Percentiles rank a stretch among this genome's conserved stretches.
These are phyloP conservation scores for Sebastes hopkinsi DNA, from an alignment of 2,797 vertebrate genomes.

Conservation along the genomic window DNA sequence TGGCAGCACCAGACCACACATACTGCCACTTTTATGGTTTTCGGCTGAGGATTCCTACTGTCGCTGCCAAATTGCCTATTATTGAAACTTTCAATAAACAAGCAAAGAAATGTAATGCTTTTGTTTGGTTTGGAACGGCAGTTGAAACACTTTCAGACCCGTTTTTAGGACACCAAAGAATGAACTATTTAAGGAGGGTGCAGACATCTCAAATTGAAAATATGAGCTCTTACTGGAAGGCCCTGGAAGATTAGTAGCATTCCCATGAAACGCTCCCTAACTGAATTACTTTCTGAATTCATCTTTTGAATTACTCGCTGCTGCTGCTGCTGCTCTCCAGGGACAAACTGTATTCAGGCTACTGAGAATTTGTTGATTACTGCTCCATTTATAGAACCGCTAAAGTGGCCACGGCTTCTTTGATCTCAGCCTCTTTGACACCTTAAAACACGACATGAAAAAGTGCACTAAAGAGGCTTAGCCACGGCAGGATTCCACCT, in stretches of 20 bases:
- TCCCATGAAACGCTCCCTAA: constrained; percentile 49
- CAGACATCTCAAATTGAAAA: constrained; percentile 61
- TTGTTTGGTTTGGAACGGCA: constrained; percentile 65
- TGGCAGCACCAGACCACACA: constrained; percentile 90
- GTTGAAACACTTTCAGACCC: constrained; percentile 48
- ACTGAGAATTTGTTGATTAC: constrained; percentile 42
- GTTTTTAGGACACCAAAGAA: constrained; percentile 61
- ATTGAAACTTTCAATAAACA: constrained; percentile 75
- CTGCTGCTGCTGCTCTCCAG: constrained; percentile 14
- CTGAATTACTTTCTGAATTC: constrained; percentile 52
- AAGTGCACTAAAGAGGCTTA: constrained; percentile 48
- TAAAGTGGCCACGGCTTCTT: constrained; percentile 41
- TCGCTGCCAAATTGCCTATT: constrained; percentile 72
- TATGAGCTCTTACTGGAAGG: constrained; percentile 64
- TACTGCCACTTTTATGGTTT: constrained; percentile 73
- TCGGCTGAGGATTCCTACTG: constrained; percentile 65
- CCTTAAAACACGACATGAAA: constrained; percentile 60
- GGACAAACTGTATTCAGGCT: neutral
- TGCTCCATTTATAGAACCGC: constrained; percentile 36
- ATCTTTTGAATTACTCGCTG: constrained; percentile 31
- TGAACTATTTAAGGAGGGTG: constrained; percentile 47
- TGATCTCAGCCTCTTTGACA: constrained; percentile 68
- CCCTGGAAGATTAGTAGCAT: constrained; percentile 59
- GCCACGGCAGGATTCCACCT: constrained; percentile 55
- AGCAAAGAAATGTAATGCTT: constrained; percentile 67